phyloP scores from a whole-genome alignment of 2,888 invertebrate genomes.

The Morpho helenor region DNA sequence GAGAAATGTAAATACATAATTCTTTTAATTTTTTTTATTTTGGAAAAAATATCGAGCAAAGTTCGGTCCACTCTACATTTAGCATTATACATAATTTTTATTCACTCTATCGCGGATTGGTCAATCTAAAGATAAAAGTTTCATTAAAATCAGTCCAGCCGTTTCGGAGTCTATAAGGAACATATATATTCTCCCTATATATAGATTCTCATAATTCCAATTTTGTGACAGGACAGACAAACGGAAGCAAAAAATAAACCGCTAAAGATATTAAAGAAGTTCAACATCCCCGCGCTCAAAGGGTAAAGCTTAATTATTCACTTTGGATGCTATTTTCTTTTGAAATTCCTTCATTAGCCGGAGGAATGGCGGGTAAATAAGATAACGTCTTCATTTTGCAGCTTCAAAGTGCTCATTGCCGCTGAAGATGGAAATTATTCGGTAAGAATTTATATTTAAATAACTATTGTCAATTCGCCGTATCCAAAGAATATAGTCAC shows the following conservation, averaged over 20 bases:
- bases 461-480: neutral
- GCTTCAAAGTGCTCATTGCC: constrained; percentile 13
- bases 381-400: constrained; percentile 12
- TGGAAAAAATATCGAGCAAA: no score
- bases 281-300: constrained; percentile 21
- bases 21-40: no score
- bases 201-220: neutral
- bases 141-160: no score
- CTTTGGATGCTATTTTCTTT: constrained; percentile 20
- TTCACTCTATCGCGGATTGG: no score
- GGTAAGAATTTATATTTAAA: constrained; percentile 8
- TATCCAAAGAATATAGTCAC: no score
- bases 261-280: constrained; percentile 20
- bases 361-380: constrained; percentile 6
- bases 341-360: constrained; percentile 16
- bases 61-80: no score
- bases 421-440: constrained; percentile 6
- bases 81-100: no score
- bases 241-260: constrained; percentile 11
- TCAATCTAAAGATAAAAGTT: no score
- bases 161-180: no score
- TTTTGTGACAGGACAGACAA: constrained; percentile 19
- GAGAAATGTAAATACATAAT: no score
- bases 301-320: constrained; percentile 24
- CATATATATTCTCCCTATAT: no score